Conservation (phyloP, 2,797 vertebrate genomes). For the Antennarius maculatus region DNA sequence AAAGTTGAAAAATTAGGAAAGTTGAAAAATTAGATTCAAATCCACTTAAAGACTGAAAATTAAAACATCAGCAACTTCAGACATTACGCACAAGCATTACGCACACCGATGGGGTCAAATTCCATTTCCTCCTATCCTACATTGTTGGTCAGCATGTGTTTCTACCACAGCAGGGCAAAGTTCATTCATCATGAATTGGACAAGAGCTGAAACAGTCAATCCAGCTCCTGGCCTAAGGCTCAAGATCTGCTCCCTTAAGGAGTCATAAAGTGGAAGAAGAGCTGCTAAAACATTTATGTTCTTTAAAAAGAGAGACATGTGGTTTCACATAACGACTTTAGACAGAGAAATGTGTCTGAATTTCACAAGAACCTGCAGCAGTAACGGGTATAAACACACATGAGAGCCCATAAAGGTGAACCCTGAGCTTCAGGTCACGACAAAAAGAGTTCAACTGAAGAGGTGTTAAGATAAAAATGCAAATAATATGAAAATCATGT, state of each 20-base stretch:
- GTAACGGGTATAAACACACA: conserved; percentile 4
- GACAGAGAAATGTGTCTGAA: neutral
- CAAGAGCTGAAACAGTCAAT: conserved; percentile 35
- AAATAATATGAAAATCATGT: neutral
- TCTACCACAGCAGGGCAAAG: conserved; percentile 56
- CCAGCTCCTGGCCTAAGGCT: conserved; percentile 51
- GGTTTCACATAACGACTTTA: neutral
- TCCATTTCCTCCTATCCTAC: neutral
- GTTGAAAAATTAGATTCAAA: too few species aligned
- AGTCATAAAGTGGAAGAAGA: conserved; percentile 42
- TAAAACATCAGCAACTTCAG: too few species aligned
- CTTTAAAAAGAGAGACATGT: conserved; percentile 1
- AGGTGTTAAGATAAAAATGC: neutral
- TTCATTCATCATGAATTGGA: conserved; percentile 63
- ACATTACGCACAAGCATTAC: neutral
- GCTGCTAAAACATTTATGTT: conserved; percentile 4
- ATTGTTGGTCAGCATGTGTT: conserved; percentile 28
- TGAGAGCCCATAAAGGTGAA: neutral
- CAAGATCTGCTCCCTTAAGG: conserved; percentile 11
- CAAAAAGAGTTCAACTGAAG: neutral
- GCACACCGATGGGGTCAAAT: neutral
- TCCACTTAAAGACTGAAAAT: too few species aligned
- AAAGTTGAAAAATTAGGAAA: too few species aligned
- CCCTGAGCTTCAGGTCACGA: neutral
- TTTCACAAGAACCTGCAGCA: conserved; percentile 9